Evolutionary conservation across 2,888 invertebrate genomes (phyloP), one percentile per base, ranked within the genome.

Genomic region (Mesochorus sp.): DNA sequence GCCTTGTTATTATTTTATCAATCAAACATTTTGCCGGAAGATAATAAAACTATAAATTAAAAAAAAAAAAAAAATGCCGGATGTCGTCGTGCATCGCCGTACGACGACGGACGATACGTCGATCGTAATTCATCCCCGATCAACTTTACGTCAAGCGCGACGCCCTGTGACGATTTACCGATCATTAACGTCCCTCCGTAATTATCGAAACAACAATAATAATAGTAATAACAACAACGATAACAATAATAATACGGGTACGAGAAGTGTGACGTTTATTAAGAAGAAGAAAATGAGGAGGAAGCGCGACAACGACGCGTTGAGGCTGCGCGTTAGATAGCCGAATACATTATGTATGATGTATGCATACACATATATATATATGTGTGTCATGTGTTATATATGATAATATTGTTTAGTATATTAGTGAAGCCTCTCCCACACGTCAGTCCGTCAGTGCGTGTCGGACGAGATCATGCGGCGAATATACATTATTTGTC

Each of bases 11-110:
- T 49, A 5, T 49, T 4, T n/a, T 49, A 24, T 49, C 24, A 24
- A 49, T n/a, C n/a, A n/a, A 42, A 26, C 12, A 3, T 42, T 4
- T 12, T 12, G 28, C 12, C 24, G 26, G 53, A 31, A 53, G 14
- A 6, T n/a, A n/a, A n/a, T n/a, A n/a, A 31, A 1, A 31, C 5
- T 10, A 31, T 1, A 0, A 31, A 31, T 10, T 8, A 31, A 57
- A 57, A 2, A 37, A 57, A 37, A 6, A 28, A 12, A 62, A 62
- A 74, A 74, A 74, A 80, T 79, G 79, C 72, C 21, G 62, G 62
- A 76, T 64, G 76, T 76, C 62, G 59, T 51, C 39, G 47, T 47
- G 28, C 62, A 62, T 47, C 31, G 21, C 47, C 17, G 42, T 39
- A 42, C 72, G 51, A 49, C 76, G 76, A 51, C 47, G 31, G 51